Base-by-base conservation (phyloP, 2,888 invertebrate species). In the Andrena bucephala region DNA sequence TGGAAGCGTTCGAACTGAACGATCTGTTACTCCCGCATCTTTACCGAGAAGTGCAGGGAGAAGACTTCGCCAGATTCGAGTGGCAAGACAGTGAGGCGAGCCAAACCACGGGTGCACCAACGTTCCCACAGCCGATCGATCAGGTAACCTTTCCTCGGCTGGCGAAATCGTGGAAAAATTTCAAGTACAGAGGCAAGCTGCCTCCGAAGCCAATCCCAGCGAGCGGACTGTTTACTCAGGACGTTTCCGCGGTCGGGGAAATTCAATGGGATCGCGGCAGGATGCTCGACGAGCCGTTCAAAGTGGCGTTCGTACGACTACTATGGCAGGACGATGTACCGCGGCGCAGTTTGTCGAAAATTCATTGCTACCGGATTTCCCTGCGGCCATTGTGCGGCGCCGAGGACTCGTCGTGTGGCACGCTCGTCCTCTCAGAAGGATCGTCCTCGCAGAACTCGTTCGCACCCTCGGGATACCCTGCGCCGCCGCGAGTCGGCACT, bases 151-250 rank as follows among this genome's bases (percentile, higher is more conserved):
- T 36, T 52, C 0, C 20, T n/a, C 20, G 2, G 20, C 2, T 67
- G 20, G 69, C 27, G n/a, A 48, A 54, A 70, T 24, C 33, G 42
- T 36, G 2, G 20, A 33, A 65, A 27, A 54, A 3, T 10, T 27
- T 10, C 2, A n/a, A 24, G n/a, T 20, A 10, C n/a, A 24, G 24
- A 31, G 59, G 10, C 36, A 57, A 16, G 16, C 36, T 68, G 27
- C 7, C 63, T 42, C 1, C 73, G 48, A 60, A 62, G 73, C 54
- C 59, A 24, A 65, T 69, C 59, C 50, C 42, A 24, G 33, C 0
- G 10, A 4, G 16, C 31, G 8, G n/a, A 36, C 29, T 84, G 77
- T 86, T 86, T 86, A 84, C 74, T 62, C 77, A 71, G 71, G 62
- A 70, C 65, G 72, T 77, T 79, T 78, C 76, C 65, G 65, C 73